phyloP scores from a whole-genome alignment of 1,140 invertebrate genomes.

The Medauroidea extradentata region DNA sequence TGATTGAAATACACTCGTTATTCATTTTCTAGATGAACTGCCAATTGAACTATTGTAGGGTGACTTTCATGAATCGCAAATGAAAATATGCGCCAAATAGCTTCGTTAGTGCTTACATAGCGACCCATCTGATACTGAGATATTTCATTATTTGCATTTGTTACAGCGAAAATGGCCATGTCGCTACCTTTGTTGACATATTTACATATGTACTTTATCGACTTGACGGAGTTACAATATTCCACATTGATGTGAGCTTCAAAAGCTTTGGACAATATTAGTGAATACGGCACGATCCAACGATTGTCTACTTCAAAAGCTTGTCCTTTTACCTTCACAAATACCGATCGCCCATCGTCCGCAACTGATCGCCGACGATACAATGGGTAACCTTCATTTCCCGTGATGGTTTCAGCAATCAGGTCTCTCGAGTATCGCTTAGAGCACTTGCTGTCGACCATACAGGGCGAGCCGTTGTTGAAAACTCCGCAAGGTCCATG shows the following conservation, averaged over 20 bases:
- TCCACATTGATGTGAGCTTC: too few species aligned
- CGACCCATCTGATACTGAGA: conserved; percentile 18
- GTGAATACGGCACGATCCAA: conserved; percentile 10
- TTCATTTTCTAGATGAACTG: conserved; percentile 41
- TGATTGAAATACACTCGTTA: not conserved
- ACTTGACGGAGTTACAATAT: too few species aligned
- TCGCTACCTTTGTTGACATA: too few species aligned
- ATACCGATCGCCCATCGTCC: conserved; percentile 8
- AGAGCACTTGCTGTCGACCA: conserved; percentile 35
- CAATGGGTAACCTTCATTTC: conserved; percentile 37
- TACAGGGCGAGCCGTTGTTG: conserved; percentile 37
- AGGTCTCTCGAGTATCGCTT: conserved; percentile 41
- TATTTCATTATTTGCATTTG: not conserved
- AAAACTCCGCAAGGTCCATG: conserved; percentile 44
- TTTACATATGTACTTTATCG: too few species aligned
- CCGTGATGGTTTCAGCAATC: conserved; percentile 32
- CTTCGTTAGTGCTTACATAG: conserved; percentile 32
- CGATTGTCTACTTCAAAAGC: conserved; percentile 11
- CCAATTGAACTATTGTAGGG: conserved; percentile 41
- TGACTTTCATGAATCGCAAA: conserved; percentile 42
- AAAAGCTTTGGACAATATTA: too few species aligned
- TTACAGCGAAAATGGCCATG: too few species aligned
- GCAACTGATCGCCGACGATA: conserved; percentile 28
- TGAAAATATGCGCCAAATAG: conserved; percentile 38
- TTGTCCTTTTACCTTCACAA: conserved; percentile 5